Conservation (phyloP, 30 jellyfish, hydroid and myxozoan genomes). For the Aurelia sp. region DNA sequence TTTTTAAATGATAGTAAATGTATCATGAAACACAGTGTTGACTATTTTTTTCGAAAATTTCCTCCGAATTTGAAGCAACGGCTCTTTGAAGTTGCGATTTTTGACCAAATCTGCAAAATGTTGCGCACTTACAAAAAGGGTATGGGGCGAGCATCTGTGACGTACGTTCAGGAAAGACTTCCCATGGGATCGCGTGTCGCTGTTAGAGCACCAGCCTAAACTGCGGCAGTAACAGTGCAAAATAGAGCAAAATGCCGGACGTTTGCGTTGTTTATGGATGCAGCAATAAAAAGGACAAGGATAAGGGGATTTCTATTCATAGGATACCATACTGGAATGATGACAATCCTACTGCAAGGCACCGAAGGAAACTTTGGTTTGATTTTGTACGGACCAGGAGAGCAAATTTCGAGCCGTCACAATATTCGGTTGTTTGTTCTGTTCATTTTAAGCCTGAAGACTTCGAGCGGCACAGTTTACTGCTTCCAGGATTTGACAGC, state of each 20-base stretch:
- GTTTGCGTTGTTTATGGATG: conserved; percentile 15
- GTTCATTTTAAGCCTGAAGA: conserved; percentile 9
- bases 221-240: too few relatives aligned
- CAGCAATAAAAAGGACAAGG: background rate
- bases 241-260: conserved; percentile 17
- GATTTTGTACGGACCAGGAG: background rate
- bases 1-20: background rate
- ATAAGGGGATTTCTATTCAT: background rate
- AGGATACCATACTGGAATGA: conserved; percentile 12
- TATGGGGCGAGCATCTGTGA: conserved; percentile 13
- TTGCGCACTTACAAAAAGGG: conserved; percentile 5
- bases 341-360: background rate
- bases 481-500: background rate
- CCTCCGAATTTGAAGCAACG: background rate
- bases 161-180: conserved; percentile 5
- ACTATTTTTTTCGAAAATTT: background rate
- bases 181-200: background rate
- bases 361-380: background rate
- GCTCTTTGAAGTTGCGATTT: background rate
- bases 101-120: conserved; percentile 5
- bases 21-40: background rate
- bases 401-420: background rate
- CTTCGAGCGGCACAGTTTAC: background rate
- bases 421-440: background rate
- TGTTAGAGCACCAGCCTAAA: background rate